phyloP scores from a whole-genome alignment of 53 echinoderm and acorn worm species.

The Henricia sp. region DNA sequence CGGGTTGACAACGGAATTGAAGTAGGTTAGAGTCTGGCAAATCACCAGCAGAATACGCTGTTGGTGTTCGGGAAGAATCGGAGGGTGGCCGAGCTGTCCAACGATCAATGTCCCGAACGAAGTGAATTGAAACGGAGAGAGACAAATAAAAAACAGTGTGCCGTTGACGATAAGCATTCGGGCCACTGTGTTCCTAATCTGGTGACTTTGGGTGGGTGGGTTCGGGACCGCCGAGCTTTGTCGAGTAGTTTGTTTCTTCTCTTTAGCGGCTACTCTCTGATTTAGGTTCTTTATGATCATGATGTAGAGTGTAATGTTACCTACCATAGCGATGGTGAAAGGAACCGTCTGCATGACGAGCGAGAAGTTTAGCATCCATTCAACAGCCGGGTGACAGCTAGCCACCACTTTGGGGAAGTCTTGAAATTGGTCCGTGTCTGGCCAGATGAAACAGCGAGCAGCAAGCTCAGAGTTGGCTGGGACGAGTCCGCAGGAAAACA shows the following conservation, averaged over 20 bases:
- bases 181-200: conserved; percentile 70
- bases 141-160: conserved; percentile 62
- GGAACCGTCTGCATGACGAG: conserved; percentile 55
- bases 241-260: conserved; percentile 37
- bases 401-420: conserved; percentile 24
- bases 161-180: conserved; percentile 71
- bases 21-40: conserved; percentile 49
- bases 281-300: conserved; percentile 51
- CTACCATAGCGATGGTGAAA: conserved; percentile 56
- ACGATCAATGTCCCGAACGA: conserved; percentile 36
- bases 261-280: conserved; percentile 25
- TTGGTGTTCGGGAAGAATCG: not conserved
- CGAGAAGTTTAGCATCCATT: conserved; percentile 3
- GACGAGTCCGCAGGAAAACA: conserved; percentile 38
- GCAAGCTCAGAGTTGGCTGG: conserved; percentile 37
- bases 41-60: not conserved
- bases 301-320: conserved; percentile 49
- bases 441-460: conserved; percentile 37
- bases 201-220: conserved; percentile 40
- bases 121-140: conserved; percentile 65
- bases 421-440: conserved; percentile 17
- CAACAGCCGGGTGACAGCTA: not conserved
- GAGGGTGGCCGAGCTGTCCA: not conserved
- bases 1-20: conserved; percentile 70
- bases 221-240: conserved; percentile 36